Evolutionary conservation across 2,113 vertebrate species (phyloP).

Genomic region (Orthonyx spaldingii): DNA sequence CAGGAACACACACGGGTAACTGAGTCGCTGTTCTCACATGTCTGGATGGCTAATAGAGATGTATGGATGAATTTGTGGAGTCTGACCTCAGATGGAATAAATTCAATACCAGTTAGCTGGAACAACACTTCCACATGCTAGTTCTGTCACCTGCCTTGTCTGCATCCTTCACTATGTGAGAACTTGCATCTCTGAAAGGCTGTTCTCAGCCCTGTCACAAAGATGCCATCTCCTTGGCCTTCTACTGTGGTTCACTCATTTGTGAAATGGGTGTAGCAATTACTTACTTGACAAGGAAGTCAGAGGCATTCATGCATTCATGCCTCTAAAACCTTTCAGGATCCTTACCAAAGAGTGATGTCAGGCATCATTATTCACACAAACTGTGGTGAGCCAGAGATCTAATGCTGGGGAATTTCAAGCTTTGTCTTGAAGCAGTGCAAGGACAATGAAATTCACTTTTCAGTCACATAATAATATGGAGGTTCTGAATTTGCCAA

Average conservation of each 20-base stretch:
- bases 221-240: neutral
- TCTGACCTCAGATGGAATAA: neutral
- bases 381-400: neutral
- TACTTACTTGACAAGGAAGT: neutral
- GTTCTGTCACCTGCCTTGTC: neutral
- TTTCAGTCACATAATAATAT: neutral
- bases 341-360: neutral
- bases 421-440: neutral
- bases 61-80: neutral
- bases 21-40: neutral
- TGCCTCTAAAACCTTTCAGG: neutral
- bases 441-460: neutral
- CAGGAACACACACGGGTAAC: neutral
- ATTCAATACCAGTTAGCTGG: neutral
- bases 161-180: fast-evolving
- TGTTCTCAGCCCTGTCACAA: neutral
- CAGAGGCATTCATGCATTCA: neutral
- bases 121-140: neutral
- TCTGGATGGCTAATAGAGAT: neutral
- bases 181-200: neutral
- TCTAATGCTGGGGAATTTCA: neutral
- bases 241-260: neutral
- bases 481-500: neutral
- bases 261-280: neutral
- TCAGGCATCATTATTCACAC: neutral